Evolutionary conservation across 92 coral and sea anemone species (phyloP), one percentile per base, ranked within the genome.

Genomic region (Plumapathes pennacea): DNA sequence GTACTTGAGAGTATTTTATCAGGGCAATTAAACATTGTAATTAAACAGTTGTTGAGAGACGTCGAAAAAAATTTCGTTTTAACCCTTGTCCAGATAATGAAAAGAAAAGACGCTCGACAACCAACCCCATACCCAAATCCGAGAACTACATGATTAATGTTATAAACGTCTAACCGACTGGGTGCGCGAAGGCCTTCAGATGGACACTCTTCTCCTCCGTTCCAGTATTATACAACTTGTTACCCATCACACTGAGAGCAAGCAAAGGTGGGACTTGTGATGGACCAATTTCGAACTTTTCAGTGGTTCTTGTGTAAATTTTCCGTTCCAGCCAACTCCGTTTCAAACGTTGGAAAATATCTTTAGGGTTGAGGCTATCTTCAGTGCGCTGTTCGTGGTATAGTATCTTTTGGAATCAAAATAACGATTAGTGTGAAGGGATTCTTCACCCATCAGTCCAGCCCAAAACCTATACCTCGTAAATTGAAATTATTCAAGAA

Each of bases 191-290:
- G 26, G 43, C 11, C 44, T 74, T 55, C 8, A 63, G 46, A 15
- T 74, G 64, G 0, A 74, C 67, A 64, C 82, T 74, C 8, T 25
- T 74, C 31, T 74, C 64, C 25, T 54, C 56, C 49, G 38, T 27
- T 47, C 65, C 74, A 1, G 74, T 54, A 44, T 74, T 64, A 5
- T n/a, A 11, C 5, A 66, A 29, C 0, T 17, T 45, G 9, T 64
- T 44, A 33, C 55, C 38, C 4, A 59, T 28, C 31, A 75, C 13
- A 24, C 56, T 50, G n/a, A 59, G 57, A 4, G 75, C 50, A 10
- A 65, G 11, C n/a, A 75, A 26, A 15, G 82, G 82, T 7, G 82
- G 82, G 4, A 75, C 33, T 51, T 75, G 46, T 55, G 45, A 67
- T 13, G 49, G 7, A 11, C 42, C 19, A 2, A 72, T 29, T 6